Conservation (phyloP, 2,888 invertebrate species). For the Deroplatys truncata region DNA sequence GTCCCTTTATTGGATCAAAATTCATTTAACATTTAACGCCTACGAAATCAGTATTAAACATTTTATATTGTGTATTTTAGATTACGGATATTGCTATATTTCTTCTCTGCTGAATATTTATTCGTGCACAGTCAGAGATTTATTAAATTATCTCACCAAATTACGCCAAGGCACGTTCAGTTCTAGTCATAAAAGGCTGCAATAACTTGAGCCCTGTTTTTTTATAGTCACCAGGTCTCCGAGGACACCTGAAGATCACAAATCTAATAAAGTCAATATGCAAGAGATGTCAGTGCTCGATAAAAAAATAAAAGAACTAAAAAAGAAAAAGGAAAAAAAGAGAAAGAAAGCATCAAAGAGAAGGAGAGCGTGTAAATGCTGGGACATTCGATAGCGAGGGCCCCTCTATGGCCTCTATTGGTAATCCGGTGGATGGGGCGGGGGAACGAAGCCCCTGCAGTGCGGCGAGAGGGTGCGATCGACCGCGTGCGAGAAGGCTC, state of each 20-base stretch:
- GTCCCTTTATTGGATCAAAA: too few species aligned
- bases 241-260: neutral
- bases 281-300: neutral
- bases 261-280: neutral
- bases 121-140: neutral
- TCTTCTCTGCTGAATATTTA: neutral
- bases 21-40: too few species aligned
- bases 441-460: constrained; percentile 19
- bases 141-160: neutral
- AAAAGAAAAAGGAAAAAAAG: neutral
- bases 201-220: neutral
- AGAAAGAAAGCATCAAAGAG: neutral
- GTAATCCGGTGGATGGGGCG: neutral
- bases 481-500: constrained; percentile 10
- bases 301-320: neutral
- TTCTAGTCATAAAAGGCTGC: neutral
- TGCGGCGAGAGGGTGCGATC: constrained; percentile 21
- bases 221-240: neutral
- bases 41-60: too few species aligned
- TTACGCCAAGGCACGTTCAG: neutral
- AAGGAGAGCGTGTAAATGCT: neutral
- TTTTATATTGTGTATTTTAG: too few species aligned
- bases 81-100: neutral
- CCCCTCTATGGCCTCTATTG: neutral
- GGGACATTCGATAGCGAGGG: neutral